A percentile compares a stretch with the other conserved stretches of the same genome.
phyloP scores from a whole-genome alignment of 2,888 invertebrate species.

The Labia minor region DNA sequence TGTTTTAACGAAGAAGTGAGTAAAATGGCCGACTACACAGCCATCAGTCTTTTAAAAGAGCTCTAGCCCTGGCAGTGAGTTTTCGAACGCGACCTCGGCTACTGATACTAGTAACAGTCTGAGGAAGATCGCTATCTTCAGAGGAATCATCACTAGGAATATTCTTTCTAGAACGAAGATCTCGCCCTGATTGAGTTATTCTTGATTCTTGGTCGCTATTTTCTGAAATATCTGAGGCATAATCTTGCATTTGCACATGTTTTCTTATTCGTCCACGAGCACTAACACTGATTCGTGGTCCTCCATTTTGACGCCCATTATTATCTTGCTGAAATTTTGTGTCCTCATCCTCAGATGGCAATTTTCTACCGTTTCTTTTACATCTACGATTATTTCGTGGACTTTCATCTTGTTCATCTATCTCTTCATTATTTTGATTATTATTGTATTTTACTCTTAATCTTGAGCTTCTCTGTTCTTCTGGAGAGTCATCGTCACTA shows the following conservation, averaged over 20 bases:
- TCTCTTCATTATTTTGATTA: slow-evolving; percentile 29
- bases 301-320: background rate
- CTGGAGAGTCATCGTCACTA: background rate
- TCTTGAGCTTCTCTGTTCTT: slow-evolving; percentile 30
- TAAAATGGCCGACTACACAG: slow-evolving; percentile 14
- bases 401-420: background rate
- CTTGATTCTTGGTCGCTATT: background rate
- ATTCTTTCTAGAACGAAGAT: background rate
- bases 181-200: background rate
- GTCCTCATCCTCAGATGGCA: background rate
- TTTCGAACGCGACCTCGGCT: slow-evolving; percentile 76
- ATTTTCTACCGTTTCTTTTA: background rate
- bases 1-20: background rate
- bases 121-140: slow-evolving; percentile 17
- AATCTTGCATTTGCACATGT: background rate
- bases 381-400: background rate
- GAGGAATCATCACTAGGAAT: background rate
- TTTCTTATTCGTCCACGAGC: background rate
- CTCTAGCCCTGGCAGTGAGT: slow-evolving; percentile 67
- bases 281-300: background rate
- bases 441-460: slow-evolving; percentile 25
- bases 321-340: background rate
- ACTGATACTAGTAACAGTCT: slow-evolving; percentile 48
- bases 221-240: background rate
- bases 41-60: slow-evolving; percentile 42